These are phyloP conservation scores for Leistus spinibarbis DNA, from an alignment of 2,888 invertebrate species.

Conservation along the genomic window DNA sequence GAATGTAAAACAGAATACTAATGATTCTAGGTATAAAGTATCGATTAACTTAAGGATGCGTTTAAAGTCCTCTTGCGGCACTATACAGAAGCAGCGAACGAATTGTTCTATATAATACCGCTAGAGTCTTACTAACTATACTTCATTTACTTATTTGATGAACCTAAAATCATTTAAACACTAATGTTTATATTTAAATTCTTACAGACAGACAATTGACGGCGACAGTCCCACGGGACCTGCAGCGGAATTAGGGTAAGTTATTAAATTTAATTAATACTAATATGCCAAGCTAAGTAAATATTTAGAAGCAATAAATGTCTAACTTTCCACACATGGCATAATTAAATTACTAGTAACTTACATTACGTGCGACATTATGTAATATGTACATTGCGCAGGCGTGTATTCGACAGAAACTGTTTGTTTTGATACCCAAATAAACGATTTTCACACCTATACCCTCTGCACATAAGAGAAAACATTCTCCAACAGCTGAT, in stretches of 20 bases:
- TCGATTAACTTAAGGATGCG: too few species aligned
- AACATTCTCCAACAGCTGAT: slow-evolving; percentile 19
- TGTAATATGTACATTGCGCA: slow-evolving; percentile 9
- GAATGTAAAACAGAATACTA: too few species aligned
- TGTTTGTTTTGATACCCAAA: slow-evolving; percentile 40
- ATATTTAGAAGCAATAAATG: neutral
- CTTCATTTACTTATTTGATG: too few species aligned
- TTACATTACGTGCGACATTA: neutral
- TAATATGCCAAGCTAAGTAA: neutral
- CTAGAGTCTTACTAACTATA: too few species aligned
- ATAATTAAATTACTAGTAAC: too few species aligned
- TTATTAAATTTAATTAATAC: neutral
- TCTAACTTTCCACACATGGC: neutral
- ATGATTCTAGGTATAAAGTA: too few species aligned
- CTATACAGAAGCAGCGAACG: too few species aligned
- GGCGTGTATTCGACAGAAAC: slow-evolving; percentile 27
- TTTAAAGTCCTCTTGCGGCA: too few species aligned
- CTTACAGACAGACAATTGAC: neutral
- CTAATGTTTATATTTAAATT: neutral
- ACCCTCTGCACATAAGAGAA: neutral
- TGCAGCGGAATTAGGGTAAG: neutral
- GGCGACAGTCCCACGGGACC: neutral
- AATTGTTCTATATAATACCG: too few species aligned
- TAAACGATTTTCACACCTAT: slow-evolving; percentile 28
- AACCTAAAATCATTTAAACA: neutral